Evolutionary conservation across 1,140 invertebrate genomes (phyloP), one percentile per base, ranked within the genome.

Genomic region (Campoletis sonorensis): DNA sequence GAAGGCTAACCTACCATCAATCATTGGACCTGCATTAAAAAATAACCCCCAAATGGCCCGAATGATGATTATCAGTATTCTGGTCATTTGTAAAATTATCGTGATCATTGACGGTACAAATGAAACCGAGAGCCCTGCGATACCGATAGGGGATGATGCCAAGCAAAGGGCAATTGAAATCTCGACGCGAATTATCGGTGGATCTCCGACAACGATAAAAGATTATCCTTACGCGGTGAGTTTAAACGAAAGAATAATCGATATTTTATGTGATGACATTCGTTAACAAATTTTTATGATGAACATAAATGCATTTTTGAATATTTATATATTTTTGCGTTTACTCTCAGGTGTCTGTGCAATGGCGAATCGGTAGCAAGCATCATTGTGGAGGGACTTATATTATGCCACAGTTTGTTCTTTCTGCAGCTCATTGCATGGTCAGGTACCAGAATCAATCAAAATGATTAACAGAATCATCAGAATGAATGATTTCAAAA

Each of bases 341-440:
- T 33, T 33, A 33, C 30, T 33, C 79, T 70, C 84, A 89, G 88
- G 84, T 88, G 71, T 87, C 85, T 72, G 83, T 88, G 51, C 87
- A 87, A 78, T 83, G 76, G 79, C 84, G 87, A 82, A 61, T 79
- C 13, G 61, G 21, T 71, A 72, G 54, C 70, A 67, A 7, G n/a
- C 86, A 88, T 79, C 61, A 79, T 45, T 89, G 87, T 80, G 88
- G 87, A 80, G 87, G 87, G 79, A 85, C 85, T 79, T 88, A 89
- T 40, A 84, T 89, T 77, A 73, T 83, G 54, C 83, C 84, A 58
- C 87, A 76, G 79, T 89, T 87, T 75, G 79, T 89, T 79, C 75
- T 88, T 64, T 88, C 87, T 33, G 88, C 88, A 30, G 87, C 88
- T 61, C 87, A 88, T 82, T 89, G 88, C 78, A 85, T 89, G 82